Evolutionary conservation across 2,888 invertebrate genomes (phyloP), one percentile per base, ranked within the genome.

Genomic region (Leucophenga montana): DNA sequence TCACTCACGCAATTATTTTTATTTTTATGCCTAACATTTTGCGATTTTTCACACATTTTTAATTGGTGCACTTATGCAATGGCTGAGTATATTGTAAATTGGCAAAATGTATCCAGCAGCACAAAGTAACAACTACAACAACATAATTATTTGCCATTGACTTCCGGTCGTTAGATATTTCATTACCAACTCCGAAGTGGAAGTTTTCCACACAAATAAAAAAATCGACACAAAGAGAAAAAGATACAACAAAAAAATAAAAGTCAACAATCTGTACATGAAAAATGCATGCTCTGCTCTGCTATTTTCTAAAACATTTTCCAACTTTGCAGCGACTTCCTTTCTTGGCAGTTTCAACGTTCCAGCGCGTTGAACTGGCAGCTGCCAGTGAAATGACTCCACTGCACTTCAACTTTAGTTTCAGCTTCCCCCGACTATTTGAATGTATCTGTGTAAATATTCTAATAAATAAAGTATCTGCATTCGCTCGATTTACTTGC

Each of bases 111-210:
- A 66, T 72, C 77, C 48, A 78, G 50, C 82, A 73, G 77, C 44
- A 73, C 72, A 48, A 20, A 64, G 20, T 44, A 64, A 64, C 46
- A 64, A 48, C 14, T 0, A 11, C 62, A 46, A 75, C 85, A 84
- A 75, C 84, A 84, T 83, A 83, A 84, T 84, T 85, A 85, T 84
- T 84, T 84, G 85, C 82, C 76, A 80, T 79, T 78, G 81, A 84
- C 84, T 85, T 84, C 84, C 84, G 84, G 85, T 85, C 83, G 83
- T 84, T 85, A 84, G 84, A 82, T 84, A 82, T 82, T 82, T 82
- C 81, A 82, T 82, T 82, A 82, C 82, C 83, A 84, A 81, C 83
- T 72, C 74, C 72, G 66, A 73, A 65, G 53, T 73, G 73, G 16
- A 66, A 66, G 31, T 39, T 39, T 39, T 39, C 13, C 16, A 64